phyloP scores from a whole-genome alignment of 2,113 vertebrate genomes.

The Malaclemys terrapin region DNA sequence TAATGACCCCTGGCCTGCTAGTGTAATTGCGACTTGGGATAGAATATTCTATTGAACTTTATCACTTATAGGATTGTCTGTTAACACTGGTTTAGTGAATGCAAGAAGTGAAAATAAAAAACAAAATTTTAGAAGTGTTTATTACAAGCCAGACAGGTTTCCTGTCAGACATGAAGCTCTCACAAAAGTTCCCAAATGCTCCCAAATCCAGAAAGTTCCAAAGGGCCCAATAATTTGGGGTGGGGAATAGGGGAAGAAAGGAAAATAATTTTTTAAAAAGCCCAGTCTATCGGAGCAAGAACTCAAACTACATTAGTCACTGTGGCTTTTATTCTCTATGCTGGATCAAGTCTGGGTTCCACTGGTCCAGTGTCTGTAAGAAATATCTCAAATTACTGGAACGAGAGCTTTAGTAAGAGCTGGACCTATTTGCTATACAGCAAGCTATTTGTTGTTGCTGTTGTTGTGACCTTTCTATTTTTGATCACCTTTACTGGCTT shows the following conservation, averaged over 20 bases:
- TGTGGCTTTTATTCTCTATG: neutral
- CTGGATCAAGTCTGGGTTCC: neutral
- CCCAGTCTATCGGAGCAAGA: neutral
- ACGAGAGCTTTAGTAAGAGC: neutral
- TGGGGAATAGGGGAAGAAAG: neutral
- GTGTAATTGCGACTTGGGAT: neutral
- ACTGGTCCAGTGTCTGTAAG: neutral
- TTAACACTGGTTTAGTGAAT: neutral
- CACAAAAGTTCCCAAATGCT: neutral
- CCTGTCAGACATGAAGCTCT: neutral
- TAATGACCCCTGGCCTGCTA: conserved; percentile 13
- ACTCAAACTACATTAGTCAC: neutral
- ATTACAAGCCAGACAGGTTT: neutral
- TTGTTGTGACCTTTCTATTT: neutral
- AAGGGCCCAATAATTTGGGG: neutral
- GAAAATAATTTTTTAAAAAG: neutral
- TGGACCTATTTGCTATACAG: neutral
- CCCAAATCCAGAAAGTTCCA: neutral
- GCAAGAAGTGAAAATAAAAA: neutral
- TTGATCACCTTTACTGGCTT: neutral
- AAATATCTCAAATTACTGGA: neutral
- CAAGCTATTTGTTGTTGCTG: neutral
- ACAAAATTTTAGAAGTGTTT: neutral
- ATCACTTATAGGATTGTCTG: neutral
- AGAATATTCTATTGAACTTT: neutral